These are phyloP conservation scores for Brachionus koreanus DNA, from an alignment of 1,140 invertebrate genomes.

Conservation along the genomic window DNA sequence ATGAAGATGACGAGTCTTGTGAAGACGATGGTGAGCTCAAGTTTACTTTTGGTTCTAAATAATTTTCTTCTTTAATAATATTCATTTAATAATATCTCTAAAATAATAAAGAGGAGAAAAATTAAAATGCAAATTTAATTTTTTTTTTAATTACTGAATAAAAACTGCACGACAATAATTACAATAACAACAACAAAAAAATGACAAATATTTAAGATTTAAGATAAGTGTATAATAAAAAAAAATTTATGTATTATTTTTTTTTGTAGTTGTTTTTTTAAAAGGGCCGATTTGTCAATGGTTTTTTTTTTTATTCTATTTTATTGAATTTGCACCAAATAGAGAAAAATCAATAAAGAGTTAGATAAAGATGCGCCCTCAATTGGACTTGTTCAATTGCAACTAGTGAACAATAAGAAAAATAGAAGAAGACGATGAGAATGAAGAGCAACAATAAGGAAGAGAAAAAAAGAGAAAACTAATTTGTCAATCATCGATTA, in stretches of 20 bases:
- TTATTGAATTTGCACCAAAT: slow-evolving; percentile 8
- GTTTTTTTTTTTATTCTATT: not conserved
- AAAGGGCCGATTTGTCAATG: not conserved
- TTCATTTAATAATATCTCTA: slow-evolving; percentile 32
- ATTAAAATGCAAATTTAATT: slow-evolving; percentile 30
- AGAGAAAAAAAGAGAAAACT: not conserved
- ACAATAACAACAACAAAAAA: not conserved
- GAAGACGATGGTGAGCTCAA: slow-evolving; percentile 6
- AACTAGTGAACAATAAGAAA: not conserved
- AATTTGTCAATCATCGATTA: slow-evolving; percentile 38
- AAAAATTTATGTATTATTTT: not conserved
- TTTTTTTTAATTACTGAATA: not conserved
- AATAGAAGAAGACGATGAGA: not conserved
- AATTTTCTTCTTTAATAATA: slow-evolving; percentile 41
- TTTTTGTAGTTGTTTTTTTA: not conserved
- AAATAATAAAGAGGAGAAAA: not conserved
- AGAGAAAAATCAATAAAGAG: slow-evolving; percentile 27
- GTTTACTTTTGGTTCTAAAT: not conserved
- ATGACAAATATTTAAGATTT: slow-evolving; percentile 36
- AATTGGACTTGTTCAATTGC: not conserved
- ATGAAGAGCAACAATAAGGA: not conserved
- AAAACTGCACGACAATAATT: not conserved
- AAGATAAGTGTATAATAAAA: not conserved
- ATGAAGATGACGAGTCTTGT: not conserved
- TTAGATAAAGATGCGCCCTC: not conserved